Evolutionary conservation across 2,113 vertebrate genomes (phyloP).

Genomic region (Oophaga pumilio): DNA sequence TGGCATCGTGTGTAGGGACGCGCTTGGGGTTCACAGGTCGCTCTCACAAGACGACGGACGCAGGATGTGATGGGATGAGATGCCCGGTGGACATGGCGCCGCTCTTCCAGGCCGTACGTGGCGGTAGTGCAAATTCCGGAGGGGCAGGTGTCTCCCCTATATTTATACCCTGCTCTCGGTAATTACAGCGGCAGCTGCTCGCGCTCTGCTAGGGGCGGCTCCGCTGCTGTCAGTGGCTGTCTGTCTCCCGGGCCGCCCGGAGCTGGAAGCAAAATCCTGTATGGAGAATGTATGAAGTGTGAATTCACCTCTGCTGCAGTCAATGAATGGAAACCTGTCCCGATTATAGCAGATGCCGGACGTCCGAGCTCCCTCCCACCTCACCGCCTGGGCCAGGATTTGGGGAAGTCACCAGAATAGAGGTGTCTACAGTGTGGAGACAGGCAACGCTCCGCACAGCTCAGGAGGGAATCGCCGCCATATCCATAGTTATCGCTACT

Average conservation of each 20-base stretch:
- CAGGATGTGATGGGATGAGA: too few species aligned
- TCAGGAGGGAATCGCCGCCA: too few species aligned
- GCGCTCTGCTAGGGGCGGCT: not conserved
- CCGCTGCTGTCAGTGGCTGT: conserved; percentile 12
- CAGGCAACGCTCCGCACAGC: too few species aligned
- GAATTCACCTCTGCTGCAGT: not conserved
- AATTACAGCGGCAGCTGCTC: conserved; percentile 47
- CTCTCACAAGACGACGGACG: too few species aligned
- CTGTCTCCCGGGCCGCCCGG: not conserved
- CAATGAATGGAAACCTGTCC: not conserved
- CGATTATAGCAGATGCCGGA: not conserved
- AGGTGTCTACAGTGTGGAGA: too few species aligned
- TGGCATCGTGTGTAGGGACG: too few species aligned
- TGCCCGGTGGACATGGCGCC: not conserved
- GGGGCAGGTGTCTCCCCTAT: conserved; percentile 26
- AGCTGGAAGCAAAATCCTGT: not conserved
- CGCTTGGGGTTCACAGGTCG: too few species aligned
- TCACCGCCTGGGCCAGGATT: too few species aligned
- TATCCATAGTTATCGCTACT: too few species aligned
- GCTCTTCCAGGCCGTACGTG: not conserved
- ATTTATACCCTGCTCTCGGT: not conserved
- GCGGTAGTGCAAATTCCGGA: not conserved
- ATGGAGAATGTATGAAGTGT: not conserved
- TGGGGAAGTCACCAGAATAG: too few species aligned
- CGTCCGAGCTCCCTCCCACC: too few species aligned